Evolutionary conservation across 2,797 vertebrate species (phyloP).

Genomic region (Brotogeris chrysoptera): DNA sequence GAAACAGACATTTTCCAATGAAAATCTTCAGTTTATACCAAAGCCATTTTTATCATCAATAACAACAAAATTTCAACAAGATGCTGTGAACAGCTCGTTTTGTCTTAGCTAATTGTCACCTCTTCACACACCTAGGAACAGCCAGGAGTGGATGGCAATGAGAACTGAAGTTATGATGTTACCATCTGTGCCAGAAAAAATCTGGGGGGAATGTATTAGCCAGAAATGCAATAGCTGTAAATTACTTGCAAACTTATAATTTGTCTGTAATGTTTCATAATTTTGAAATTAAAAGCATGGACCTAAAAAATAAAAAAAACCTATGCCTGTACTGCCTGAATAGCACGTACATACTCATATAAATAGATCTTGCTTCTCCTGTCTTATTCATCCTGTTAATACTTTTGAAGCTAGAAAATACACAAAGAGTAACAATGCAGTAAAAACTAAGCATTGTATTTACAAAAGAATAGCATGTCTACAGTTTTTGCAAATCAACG

Average conservation of each 20-base stretch:
- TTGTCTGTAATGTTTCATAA: neutral
- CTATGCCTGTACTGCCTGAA: neutral
- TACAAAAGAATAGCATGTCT: neutral
- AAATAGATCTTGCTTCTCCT: neutral
- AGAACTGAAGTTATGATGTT: conserved; percentile 33
- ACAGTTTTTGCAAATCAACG: neutral
- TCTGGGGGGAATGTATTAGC: neutral
- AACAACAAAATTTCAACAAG: conserved; percentile 22
- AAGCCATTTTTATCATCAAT: conserved; percentile 15
- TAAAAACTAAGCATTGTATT: neutral
- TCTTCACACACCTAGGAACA: conserved; percentile 41
- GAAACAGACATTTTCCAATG: neutral
- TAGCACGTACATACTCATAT: neutral
- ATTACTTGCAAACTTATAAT: neutral
- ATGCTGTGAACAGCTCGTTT: conserved; percentile 39
- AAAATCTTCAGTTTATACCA: conserved; percentile 8
- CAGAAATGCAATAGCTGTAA: neutral
- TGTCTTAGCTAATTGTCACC: conserved; percentile 40
- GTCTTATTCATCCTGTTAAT: neutral
- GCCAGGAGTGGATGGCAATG: conserved; percentile 27
- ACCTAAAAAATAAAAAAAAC: neutral
- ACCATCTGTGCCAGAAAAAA: conserved; percentile 33
- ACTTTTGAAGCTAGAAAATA: neutral
- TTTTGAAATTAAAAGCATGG: neutral
- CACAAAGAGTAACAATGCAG: neutral